Evolutionary conservation across 2,888 invertebrate species (phyloP).

Genomic region (Nasonovia ribisnigri): DNA sequence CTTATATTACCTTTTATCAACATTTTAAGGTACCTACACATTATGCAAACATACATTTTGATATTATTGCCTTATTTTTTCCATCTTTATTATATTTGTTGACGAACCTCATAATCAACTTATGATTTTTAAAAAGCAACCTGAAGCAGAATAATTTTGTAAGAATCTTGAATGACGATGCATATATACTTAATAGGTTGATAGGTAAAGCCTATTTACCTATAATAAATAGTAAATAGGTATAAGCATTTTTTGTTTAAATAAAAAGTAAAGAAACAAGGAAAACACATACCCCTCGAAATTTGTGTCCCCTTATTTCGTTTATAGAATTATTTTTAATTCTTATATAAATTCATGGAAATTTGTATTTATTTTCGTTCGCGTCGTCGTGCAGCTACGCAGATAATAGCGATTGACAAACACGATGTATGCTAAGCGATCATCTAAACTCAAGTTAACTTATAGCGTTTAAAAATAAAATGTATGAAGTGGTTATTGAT

Average conservation of each 20-base stretch:
- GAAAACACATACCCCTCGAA: not conserved
- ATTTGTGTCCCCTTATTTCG: not conserved
- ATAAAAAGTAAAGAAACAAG: not conserved
- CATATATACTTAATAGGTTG: too few species aligned
- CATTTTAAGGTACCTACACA: not conserved
- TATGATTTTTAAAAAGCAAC: not conserved
- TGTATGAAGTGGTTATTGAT: not conserved
- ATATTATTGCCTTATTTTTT: not conserved
- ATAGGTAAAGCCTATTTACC: too few species aligned
- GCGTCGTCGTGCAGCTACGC: too few species aligned
- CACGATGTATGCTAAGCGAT: too few species aligned
- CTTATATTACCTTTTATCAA: not conserved
- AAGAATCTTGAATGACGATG: not conserved
- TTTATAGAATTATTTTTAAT: not conserved
- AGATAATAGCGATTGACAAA: too few species aligned
- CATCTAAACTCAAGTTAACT: not conserved
- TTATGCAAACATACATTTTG: not conserved
- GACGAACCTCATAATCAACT: not conserved
- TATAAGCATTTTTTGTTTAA: not conserved
- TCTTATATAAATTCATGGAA: too few species aligned
- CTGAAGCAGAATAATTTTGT: not conserved
- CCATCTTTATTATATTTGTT: not conserved
- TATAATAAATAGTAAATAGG: too few species aligned
- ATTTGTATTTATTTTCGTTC: too few species aligned
- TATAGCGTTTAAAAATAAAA: not conserved